Evolutionary conservation across 2,888 invertebrate genomes (phyloP).

Genomic region (Andrena bucephala): DNA sequence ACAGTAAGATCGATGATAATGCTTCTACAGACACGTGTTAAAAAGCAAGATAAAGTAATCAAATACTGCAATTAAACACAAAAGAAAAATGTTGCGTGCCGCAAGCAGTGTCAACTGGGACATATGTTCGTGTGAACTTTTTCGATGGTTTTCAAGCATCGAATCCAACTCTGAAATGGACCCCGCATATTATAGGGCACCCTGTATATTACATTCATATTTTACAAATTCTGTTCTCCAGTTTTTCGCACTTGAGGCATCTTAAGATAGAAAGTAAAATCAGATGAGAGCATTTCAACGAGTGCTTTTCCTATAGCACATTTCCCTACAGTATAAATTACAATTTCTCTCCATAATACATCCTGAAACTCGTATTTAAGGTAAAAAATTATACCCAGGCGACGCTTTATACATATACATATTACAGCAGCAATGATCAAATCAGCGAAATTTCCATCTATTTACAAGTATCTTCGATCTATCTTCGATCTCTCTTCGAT

Average conservation of each 20-base stretch:
- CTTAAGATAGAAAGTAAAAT: constrained; percentile 58
- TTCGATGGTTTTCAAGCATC: too few species aligned
- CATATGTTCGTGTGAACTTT: too few species aligned
- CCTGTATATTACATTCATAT: constrained; percentile 81
- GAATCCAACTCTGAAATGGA: too few species aligned
- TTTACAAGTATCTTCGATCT: constrained; percentile 45
- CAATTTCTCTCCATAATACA: constrained; percentile 37
- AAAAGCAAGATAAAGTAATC: too few species aligned
- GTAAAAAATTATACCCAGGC: constrained; percentile 53
- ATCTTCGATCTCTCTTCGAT: constrained; percentile 23
- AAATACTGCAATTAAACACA: too few species aligned
- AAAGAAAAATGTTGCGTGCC: too few species aligned
- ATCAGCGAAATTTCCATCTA: constrained; percentile 45
- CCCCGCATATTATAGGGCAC: too few species aligned
- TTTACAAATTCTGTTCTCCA: constrained; percentile 78
- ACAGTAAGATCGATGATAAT: too few species aligned
- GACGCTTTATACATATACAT: constrained; percentile 55
- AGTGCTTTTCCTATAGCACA: constrained; percentile 38
- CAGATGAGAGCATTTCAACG: constrained; percentile 39
- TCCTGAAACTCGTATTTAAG: constrained; percentile 42
- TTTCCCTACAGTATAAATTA: constrained; percentile 52
- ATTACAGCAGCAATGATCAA: constrained; percentile 57
- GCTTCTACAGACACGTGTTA: too few species aligned
- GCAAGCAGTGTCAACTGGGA: too few species aligned
- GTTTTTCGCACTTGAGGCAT: constrained; percentile 65